These are phyloP conservation scores for Bradysia coprophila DNA, from an alignment of 1,140 invertebrate species.

Conservation along the genomic window DNA sequence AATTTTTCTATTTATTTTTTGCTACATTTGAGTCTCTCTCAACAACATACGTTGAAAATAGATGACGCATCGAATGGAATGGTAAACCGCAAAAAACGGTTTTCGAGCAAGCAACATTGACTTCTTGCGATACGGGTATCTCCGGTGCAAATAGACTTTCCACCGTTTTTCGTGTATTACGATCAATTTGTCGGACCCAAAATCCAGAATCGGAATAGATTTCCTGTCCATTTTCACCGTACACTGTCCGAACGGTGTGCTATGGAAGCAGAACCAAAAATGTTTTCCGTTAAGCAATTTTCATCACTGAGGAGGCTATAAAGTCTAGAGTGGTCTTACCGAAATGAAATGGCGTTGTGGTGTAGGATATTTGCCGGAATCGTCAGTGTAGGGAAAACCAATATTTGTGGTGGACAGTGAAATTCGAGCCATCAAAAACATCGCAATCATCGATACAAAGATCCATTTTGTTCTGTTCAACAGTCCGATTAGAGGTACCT, in stretches of 20 bases:
- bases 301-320: too few relatives aligned
- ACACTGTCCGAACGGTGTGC: conserved; percentile 32
- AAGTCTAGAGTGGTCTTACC: conserved; percentile 13
- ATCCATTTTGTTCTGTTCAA: conserved; percentile 10
- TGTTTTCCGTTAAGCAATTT: neutral
- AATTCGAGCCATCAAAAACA: conserved; percentile 9
- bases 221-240: conserved; percentile 20
- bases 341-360: conserved; percentile 26
- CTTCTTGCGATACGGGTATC: conserved; percentile 13
- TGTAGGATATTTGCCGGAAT: conserved; percentile 12
- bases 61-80: conserved; percentile 25
- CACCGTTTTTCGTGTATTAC: conserved; percentile 24
- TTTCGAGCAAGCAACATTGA: conserved; percentile 22
- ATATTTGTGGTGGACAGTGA: conserved; percentile 18
- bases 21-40: neutral
- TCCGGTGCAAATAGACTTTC: conserved; percentile 21
- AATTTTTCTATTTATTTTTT: too few relatives aligned
- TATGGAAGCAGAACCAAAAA: conserved; percentile 12
- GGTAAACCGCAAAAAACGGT: conserved; percentile 34
- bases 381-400: conserved; percentile 32
- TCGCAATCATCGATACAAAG: conserved; percentile 3
- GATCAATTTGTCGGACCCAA: conserved; percentile 33
- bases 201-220: conserved; percentile 29
- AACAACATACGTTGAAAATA: conserved; percentile 2
- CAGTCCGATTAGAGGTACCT: conserved; percentile 12